Evolutionary conservation across 2,888 invertebrate genomes (phyloP), one percentile per base, ranked within the genome.

Genomic region (Hypolimnas misippus): DNA sequence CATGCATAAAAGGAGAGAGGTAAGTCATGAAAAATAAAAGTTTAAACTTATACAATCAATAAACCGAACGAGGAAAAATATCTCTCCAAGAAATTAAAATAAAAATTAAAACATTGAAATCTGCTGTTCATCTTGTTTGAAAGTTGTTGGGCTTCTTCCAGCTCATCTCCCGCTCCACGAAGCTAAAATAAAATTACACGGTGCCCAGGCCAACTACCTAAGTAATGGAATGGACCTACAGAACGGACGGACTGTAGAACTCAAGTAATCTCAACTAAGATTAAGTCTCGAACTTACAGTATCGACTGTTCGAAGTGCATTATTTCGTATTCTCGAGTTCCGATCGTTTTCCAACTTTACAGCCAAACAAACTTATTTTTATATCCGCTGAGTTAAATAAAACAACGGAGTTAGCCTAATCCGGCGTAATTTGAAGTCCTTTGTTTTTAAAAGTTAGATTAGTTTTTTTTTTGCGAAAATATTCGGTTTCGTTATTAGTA

Each of bases 231-330:
- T 72, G 74, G 73, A 72, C 67, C 70, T 68, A 77, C 74, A 73
- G 75, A 80, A 79, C 76, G 77, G 78, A 79, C 79, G 76, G 75
- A 70, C 72, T 73, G 75, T 75, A 77, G 73, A 72, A 75, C 77
- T 77, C 67, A 71, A 77, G 83, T 85, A 85, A 86, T 87, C 83
- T 79, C 77, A 78, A 84, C 80, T 82, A 77, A 83, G 87, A 88
- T 88, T 86, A 87, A 88, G 79, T 83, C 83, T 76, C 76, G 68
- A 86, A 89, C 81, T 88, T 84, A 74, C 75, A 76, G 83, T 84
- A 89, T 88, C 79, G 84, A 83, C 78, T 81, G 76, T 72, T 73
- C 70, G 73, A 69, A 75, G 76, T 79, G 82, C 84, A 84, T 86
- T 87, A 87, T 86, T 85, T 85, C 77, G 81, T 80, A 81, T 81